Evolutionary conservation across 2,797 vertebrate genomes (phyloP).

Genomic region (Luscinia megarhynchos): DNA sequence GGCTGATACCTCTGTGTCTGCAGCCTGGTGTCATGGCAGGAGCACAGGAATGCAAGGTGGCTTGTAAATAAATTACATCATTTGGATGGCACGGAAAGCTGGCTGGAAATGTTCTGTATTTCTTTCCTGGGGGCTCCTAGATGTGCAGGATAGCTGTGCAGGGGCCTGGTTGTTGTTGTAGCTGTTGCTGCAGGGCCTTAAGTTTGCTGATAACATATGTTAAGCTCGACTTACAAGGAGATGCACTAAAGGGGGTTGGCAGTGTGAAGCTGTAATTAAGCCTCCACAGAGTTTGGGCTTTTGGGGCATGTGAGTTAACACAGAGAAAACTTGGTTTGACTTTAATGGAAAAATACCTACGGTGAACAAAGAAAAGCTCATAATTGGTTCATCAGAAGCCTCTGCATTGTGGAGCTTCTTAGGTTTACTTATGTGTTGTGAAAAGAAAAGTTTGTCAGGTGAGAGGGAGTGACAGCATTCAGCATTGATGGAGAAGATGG

Average conservation of each 20-base stretch:
- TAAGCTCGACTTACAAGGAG: neutral
- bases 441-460: neutral
- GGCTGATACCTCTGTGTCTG: neutral
- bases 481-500: neutral
- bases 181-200: conserved; percentile 29
- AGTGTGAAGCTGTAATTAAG: conserved; percentile 53
- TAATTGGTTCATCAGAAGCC: neutral
- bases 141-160: conserved; percentile 31
- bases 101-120: conserved; percentile 47
- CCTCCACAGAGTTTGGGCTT: conserved; percentile 28
- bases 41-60: conserved; percentile 15
- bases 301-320: conserved; percentile 23
- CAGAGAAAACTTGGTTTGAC: conserved; percentile 3
- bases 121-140: conserved; percentile 53
- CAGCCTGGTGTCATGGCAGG: neutral
- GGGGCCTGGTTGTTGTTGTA: conserved; percentile 9
- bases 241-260: conserved; percentile 38
- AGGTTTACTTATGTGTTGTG: neutral
- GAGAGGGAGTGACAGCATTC: neutral
- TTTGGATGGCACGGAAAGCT: conserved; percentile 25
- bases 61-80: conserved; percentile 61
- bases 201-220: conserved; percentile 51
- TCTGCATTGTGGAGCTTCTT: neutral
- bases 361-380: neutral
- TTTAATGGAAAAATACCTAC: conserved; percentile 30